Conservation (phyloP, 2,797 vertebrate species). For the Sebastes iracundus region DNA sequence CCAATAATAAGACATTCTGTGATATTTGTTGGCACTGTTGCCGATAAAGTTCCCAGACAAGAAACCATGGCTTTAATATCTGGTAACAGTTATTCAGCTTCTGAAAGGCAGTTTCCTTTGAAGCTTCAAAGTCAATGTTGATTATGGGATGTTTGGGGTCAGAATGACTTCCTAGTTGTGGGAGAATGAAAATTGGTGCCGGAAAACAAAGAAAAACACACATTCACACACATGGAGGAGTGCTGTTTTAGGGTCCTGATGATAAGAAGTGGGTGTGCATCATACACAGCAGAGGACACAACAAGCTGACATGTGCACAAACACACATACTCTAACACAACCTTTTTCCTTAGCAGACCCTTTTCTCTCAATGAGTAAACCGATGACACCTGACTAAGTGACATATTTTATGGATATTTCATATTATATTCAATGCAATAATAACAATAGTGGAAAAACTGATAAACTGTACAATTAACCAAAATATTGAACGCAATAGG, state of each 20-base stretch:
- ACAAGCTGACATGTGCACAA: too few species aligned
- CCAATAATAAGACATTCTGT: background rate
- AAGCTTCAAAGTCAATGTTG: conserved; percentile 43
- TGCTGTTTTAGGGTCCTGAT: too few species aligned
- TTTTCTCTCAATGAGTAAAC: too few species aligned
- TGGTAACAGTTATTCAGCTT: background rate
- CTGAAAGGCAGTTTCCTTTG: conserved; percentile 31
- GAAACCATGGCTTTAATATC: background rate
- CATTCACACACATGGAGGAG: too few species aligned
- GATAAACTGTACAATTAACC: too few species aligned
- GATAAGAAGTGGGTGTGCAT: too few species aligned
- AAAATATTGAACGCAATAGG: accelerated
- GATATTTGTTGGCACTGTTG: background rate
- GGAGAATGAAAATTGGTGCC: conserved; percentile 40
- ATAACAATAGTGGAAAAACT: accelerated
- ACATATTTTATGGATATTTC: too few species aligned
- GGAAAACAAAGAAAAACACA: conserved; percentile 28
- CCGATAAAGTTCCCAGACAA: background rate
- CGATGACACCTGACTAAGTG: too few species aligned
- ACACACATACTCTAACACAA: too few species aligned
- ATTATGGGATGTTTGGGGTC: conserved; percentile 63
- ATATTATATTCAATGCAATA: background rate
- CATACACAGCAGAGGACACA: too few species aligned
- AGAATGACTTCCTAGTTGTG: conserved; percentile 58
- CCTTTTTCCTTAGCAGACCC: too few species aligned